These are phyloP conservation scores for Notocelia uddmanniana DNA, from an alignment of 2,888 invertebrate species.

Conservation along the genomic window DNA sequence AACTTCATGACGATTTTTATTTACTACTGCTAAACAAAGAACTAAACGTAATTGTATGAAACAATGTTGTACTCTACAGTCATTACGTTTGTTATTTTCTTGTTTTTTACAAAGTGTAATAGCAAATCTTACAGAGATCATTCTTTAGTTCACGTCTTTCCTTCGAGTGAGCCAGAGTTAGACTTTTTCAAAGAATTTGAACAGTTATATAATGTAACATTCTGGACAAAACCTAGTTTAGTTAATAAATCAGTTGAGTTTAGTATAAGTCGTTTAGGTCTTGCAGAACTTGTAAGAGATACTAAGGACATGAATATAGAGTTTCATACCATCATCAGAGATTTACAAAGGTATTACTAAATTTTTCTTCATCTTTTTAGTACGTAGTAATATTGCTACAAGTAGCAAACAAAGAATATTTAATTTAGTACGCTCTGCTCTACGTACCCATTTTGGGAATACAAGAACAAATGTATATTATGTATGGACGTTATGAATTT, in stretches of 20 bases:
- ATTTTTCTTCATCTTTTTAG: background rate
- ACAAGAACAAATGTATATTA: too few species aligned
- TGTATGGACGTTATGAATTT: too few species aligned
- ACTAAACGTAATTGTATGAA: background rate
- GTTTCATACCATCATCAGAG: conserved; percentile 3
- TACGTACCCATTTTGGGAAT: too few species aligned
- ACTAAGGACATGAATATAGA: conserved; percentile 28
- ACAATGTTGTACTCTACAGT: background rate
- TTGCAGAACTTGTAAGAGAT: conserved; percentile 19
- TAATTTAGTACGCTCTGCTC: too few species aligned
- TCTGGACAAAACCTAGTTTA: conserved; percentile 18
- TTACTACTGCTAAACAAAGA: background rate
- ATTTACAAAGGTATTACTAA: conserved; percentile 18
- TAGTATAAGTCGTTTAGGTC: conserved; percentile 27
- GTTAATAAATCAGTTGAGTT: conserved; percentile 15
- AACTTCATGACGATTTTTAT: background rate
- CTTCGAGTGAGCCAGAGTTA: background rate
- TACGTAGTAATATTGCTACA: too few species aligned
- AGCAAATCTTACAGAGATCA: conserved; percentile 21
- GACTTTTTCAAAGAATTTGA: conserved; percentile 8
- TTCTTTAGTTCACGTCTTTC: background rate
- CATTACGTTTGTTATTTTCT: background rate
- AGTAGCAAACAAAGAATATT: too few species aligned
- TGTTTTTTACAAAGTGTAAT: background rate
- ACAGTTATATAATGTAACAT: conserved; percentile 23